Evolutionary conservation across 92 coral and sea anemone species (phyloP).

Genomic region (Actinernus sp.): DNA sequence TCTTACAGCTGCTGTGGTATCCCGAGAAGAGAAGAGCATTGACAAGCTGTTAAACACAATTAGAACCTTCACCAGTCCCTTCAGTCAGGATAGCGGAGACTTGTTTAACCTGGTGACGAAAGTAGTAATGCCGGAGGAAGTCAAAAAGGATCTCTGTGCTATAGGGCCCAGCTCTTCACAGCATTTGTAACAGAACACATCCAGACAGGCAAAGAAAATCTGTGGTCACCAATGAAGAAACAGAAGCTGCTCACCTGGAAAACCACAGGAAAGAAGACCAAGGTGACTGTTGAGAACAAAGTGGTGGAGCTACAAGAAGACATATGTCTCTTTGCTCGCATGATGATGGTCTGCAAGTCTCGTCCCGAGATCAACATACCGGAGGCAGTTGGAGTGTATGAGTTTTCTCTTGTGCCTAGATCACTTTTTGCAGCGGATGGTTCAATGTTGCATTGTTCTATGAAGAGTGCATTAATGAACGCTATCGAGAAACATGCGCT

Average conservation of each 20-base stretch:
- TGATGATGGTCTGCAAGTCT: slow-evolving; percentile 4
- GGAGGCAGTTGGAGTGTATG: slow-evolving; percentile 32
- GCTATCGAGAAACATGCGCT: not conserved
- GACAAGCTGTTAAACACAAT: slow-evolving; percentile 26
- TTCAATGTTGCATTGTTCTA: slow-evolving; percentile 11
- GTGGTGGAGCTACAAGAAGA: slow-evolving; percentile 53
- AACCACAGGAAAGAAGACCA: slow-evolving; percentile 12
- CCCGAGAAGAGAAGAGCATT: slow-evolving; percentile 54
- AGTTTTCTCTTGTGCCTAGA: slow-evolving; percentile 30
- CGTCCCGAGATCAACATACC: slow-evolving; percentile 25
- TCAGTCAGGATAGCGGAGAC: slow-evolving; percentile 32
- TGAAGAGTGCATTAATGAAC: slow-evolving; percentile 27
- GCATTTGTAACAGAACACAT: slow-evolving; percentile 35
- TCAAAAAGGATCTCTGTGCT: slow-evolving; percentile 25
- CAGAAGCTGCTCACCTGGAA: slow-evolving; percentile 39
- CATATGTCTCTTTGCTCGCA: slow-evolving; percentile 38
- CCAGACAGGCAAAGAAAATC: slow-evolving; percentile 9
- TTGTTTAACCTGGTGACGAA: slow-evolving; percentile 61
- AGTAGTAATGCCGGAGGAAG: slow-evolving; percentile 38
- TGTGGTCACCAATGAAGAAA: slow-evolving; percentile 61
- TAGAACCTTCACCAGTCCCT: slow-evolving; percentile 72
- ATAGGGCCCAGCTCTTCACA: slow-evolving; percentile 16
- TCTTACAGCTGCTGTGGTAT: slow-evolving; percentile 32
- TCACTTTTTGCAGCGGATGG: slow-evolving; percentile 39
- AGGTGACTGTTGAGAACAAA: slow-evolving; percentile 9